Conservation (phyloP, 1,140 invertebrate genomes). For the Eueides isabella region DNA sequence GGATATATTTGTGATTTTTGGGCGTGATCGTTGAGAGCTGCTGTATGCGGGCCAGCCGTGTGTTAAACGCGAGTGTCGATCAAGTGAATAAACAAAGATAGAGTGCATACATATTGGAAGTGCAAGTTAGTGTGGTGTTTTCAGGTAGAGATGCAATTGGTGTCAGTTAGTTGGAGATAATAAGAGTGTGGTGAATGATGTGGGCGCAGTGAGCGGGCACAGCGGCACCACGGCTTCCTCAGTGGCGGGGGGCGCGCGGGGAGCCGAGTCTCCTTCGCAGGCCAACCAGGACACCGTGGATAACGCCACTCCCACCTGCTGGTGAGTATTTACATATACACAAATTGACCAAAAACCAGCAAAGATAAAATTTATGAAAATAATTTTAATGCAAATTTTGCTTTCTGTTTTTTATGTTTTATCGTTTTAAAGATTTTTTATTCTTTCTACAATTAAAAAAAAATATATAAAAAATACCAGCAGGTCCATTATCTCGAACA, state of each 20-base stretch:
- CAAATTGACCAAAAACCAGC: background rate
- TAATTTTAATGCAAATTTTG: background rate
- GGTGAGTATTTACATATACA: conserved; percentile 54
- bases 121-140: conserved; percentile 59
- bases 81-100: conserved; percentile 22
- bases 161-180: conserved; percentile 71
- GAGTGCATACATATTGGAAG: conserved; percentile 35
- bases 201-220: conserved; percentile 66
- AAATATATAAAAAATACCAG: background rate
- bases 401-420: background rate
- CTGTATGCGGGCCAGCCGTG: conserved; percentile 30
- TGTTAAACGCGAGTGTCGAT: conserved; percentile 42
- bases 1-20: conserved; percentile 67
- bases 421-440: background rate
- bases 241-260: conserved; percentile 77
- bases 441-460: no score
- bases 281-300: conserved; percentile 79
- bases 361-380: background rate
- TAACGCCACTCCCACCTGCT: conserved; percentile 78
- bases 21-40: conserved; percentile 60
- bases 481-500: background rate
- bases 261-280: conserved; percentile 80
- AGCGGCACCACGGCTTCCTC: conserved; percentile 78
- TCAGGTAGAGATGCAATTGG: conserved; percentile 78
- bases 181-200: conserved; percentile 73